phyloP scores from a whole-genome alignment of 2,797 vertebrate species.

The Myoxocephalus aenaeus region DNA sequence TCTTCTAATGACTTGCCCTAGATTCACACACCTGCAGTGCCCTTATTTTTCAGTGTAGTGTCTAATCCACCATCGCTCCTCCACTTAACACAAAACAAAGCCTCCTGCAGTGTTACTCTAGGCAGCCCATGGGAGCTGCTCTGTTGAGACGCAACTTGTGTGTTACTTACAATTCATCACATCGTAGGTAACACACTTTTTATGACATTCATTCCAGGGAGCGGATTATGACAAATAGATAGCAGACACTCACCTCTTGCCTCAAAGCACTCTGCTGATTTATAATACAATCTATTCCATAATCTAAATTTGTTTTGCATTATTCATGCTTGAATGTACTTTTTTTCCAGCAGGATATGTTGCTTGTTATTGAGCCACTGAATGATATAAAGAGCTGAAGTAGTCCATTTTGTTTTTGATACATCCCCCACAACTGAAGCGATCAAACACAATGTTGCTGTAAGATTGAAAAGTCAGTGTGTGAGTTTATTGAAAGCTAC shows the following conservation, averaged over 20 bases:
- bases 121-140: slow-evolving; percentile 60
- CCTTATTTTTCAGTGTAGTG: slow-evolving; percentile 60
- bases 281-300: slow-evolving; percentile 47
- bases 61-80: slow-evolving; percentile 59
- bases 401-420: slow-evolving; percentile 25
- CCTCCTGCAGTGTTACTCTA: slow-evolving; percentile 46
- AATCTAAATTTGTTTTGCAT: slow-evolving; percentile 59
- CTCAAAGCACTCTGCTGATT: slow-evolving; percentile 43
- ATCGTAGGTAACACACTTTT: slow-evolving; percentile 58
- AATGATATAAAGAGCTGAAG: slow-evolving; percentile 31
- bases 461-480: slow-evolving; percentile 22
- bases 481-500: slow-evolving; percentile 32
- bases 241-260: slow-evolving; percentile 45
- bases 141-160: slow-evolving; percentile 53
- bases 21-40: slow-evolving; percentile 73
- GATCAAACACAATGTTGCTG: slow-evolving; percentile 32
- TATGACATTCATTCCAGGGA: slow-evolving; percentile 40
- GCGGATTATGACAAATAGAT: slow-evolving; percentile 51
- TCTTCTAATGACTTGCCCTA: slow-evolving; percentile 69
- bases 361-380: slow-evolving; percentile 35
- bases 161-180: slow-evolving; percentile 45
- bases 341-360: slow-evolving; percentile 37
- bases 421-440: background rate
- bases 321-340: slow-evolving; percentile 43
- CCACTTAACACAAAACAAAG: slow-evolving; percentile 66